Conservation (phyloP, 2,888 invertebrate genomes). For the Panzeria rudis region DNA sequence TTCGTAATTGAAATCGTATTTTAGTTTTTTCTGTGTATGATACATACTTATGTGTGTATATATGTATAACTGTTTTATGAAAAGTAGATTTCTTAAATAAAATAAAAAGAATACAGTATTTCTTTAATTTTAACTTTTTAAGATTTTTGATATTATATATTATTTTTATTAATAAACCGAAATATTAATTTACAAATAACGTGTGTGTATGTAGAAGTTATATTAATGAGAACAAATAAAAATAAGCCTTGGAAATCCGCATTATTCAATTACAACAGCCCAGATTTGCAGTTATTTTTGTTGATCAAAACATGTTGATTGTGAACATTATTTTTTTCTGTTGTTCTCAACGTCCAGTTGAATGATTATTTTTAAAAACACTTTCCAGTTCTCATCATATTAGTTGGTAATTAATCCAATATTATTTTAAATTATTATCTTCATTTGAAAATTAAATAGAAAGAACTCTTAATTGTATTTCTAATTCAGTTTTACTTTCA, state of each 20-base stretch:
- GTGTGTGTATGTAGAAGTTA: slow-evolving; percentile 61
- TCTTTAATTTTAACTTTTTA: slow-evolving; percentile 70
- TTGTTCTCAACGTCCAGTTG: slow-evolving; percentile 41
- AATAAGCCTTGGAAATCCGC: slow-evolving; percentile 21
- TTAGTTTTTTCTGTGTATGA: too few species aligned
- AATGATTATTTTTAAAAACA: slow-evolving; percentile 24
- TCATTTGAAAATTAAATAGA: not conserved
- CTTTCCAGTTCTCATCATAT: slow-evolving; percentile 1
- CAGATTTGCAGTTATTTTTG: slow-evolving; percentile 18
- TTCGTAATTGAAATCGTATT: too few species aligned
- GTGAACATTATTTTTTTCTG: slow-evolving; percentile 9
- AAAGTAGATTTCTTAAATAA: too few species aligned
- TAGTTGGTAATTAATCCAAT: slow-evolving; percentile 22
- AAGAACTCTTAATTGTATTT: slow-evolving; percentile 21
- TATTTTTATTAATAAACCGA: slow-evolving; percentile 83
- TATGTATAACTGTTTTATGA: too few species aligned
- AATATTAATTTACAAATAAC: slow-evolving; percentile 83
- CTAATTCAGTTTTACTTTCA: slow-evolving; percentile 26
- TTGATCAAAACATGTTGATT: slow-evolving; percentile 21
- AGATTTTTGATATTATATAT: slow-evolving; percentile 69
- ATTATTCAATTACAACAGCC: slow-evolving; percentile 32
- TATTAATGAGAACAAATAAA: slow-evolving; percentile 50
- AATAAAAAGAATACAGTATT: too few species aligned
- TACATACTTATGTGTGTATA: too few species aligned
- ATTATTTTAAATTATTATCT: slow-evolving; percentile 31